Conservation (phyloP, 1,140 invertebrate species). For the Copidosoma floridanum region DNA sequence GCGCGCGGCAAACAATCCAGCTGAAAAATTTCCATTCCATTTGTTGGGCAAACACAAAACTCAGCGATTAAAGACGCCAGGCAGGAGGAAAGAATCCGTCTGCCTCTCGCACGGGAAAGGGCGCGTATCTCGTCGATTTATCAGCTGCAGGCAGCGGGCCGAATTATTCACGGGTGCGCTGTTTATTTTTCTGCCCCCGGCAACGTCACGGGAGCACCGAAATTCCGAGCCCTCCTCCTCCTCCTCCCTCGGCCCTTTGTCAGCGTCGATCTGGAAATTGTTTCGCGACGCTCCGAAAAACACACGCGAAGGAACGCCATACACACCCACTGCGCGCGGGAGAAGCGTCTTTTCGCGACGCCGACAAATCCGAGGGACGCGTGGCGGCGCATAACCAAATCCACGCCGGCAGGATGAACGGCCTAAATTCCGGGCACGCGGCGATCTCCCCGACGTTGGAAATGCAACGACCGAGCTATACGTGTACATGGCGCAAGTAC, state of each 20-base stretch:
- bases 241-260: conserved; percentile 7
- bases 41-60: too few species aligned
- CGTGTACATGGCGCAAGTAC: conserved; percentile 9
- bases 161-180: neutral
- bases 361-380: conserved; percentile 51
- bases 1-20: too few species aligned
- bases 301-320: too few species aligned
- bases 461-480: conserved; percentile 32
- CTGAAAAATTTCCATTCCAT: too few species aligned
- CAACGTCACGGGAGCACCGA: neutral
- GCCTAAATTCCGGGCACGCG: conserved; percentile 38
- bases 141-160: too few species aligned
- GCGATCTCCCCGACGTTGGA: conserved; percentile 34
- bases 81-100: too few species aligned
- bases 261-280: conserved; percentile 25
- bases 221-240: too few species aligned
- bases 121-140: too few species aligned
- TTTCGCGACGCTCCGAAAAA: conserved; percentile 16
- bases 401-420: conserved; percentile 26
- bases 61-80: too few species aligned
- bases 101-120: too few species aligned
- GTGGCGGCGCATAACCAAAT: conserved; percentile 54
- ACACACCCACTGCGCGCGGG: neutral
- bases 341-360: conserved; percentile 37
- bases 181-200: neutral